Evolutionary conservation across 2,888 invertebrate genomes (phyloP), one percentile per base, ranked within the genome.

Genomic region (Lycocerus yunnanus): DNA sequence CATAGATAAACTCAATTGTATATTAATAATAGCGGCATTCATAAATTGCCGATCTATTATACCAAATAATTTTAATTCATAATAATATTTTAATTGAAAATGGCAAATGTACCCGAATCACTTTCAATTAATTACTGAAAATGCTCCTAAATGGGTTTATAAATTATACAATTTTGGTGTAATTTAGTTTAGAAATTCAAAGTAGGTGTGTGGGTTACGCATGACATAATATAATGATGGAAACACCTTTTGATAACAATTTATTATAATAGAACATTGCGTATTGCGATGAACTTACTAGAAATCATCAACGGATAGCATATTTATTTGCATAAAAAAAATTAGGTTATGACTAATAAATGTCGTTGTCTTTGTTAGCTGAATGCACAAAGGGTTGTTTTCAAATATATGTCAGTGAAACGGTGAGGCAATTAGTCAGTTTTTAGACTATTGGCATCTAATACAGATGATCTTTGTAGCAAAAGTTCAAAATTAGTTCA

Each of bases 401-500:
- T 63, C 61, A 15, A 63, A 63, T 63, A 14, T 61, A 63, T 63
- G 20, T 63, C 15, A 63, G 20, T 20, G 20, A 18, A 63, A 63
- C 20, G 16, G 14, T n/a, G 14, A 63, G 61, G 61, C 61, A 63
- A 63, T 63, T 63, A 63, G 61, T 18, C 18, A 63, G 61, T 63
- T 71, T 71, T 71, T 68, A 24, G 68, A 66, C 18, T 72, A 75
- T 75, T 72, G 75, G 66, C 75, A 67, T 75, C 60, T 63, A 63
- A 14, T 18, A 18, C 18, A 67, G 58, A 72, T 72, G 72, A 75
- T 75, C 72, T 69, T 69, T 72, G 69, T 69, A 69, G 68, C 67
- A 60, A 68, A 66, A 67, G 70, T 72, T 67, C 66, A 21, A 72
- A 75, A 75, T 72, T 75, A 75, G 75, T 75, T 75, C 60, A 60